A percentile compares a stretch with the other conserved stretches of the same genome.
These are phyloP conservation scores for Macrotis lagotis DNA, from an alignment of 2,113 vertebrate genomes.

Conservation along the genomic window DNA sequence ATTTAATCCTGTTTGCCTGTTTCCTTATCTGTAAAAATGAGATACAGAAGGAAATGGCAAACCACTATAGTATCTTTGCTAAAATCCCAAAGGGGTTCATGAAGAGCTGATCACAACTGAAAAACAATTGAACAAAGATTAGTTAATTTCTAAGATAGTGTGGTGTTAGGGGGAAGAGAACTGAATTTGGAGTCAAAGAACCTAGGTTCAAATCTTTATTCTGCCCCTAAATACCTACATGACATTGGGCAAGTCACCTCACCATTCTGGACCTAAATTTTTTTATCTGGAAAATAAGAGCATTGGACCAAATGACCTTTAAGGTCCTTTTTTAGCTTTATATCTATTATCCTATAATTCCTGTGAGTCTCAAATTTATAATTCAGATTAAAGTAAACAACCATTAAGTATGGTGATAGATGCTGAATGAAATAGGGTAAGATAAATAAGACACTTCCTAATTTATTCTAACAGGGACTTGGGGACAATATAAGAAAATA, in stretches of 20 bases:
- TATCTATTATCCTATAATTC: neutral
- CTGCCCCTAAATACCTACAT: neutral
- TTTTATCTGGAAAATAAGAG: neutral
- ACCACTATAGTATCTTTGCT: neutral
- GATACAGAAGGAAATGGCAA: neutral
- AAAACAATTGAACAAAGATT: neutral
- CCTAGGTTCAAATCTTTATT: neutral
- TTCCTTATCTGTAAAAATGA: neutral
- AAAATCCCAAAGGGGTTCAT: neutral
- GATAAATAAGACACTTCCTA: neutral
- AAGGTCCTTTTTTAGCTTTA: neutral
- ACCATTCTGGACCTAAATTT: neutral
- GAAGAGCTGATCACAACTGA: neutral
- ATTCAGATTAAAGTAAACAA: neutral
- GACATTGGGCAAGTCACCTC: neutral
- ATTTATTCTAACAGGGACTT: neutral
- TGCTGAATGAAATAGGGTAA: neutral
- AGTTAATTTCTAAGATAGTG: neutral
- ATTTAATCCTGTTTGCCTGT: neutral
- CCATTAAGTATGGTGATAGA: neutral
- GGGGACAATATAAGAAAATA: neutral
- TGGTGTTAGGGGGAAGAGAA: neutral
- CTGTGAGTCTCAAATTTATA: neutral
- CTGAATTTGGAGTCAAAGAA: neutral
- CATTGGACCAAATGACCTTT: neutral